Evolutionary conservation across 2,113 vertebrate genomes (phyloP), one percentile per base, ranked within the genome.

Genomic region (Podocnemis expansa): DNA sequence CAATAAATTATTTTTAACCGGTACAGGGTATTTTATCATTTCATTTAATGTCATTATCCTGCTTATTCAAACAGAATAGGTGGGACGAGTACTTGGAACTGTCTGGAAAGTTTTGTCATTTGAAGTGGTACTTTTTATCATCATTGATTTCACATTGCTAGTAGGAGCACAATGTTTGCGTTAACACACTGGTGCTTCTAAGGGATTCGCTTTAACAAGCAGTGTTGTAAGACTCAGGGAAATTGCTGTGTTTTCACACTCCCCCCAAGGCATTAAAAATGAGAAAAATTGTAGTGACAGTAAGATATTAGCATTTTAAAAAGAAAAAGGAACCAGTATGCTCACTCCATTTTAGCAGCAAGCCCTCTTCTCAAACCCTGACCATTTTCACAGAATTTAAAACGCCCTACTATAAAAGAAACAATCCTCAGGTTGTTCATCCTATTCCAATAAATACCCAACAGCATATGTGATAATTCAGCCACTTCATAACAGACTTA

Each of bases 91-190:
- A 91, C 49, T 73, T 82, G 19, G 78, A 94, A 88, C 2, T 21
- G 29, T n/a, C 45, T 63, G 45, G 45, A 56, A 93, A 45, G 12
- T 22, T 73, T 12, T 47, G 41, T 3, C 5, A 51, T 84, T 80
- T 78, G 25, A 84, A 88, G 12, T 76, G 34, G 14, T 86, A 73
- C 17, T 22, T 91, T 94, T 92, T 73, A 58, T 87, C 51, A 27
- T 51, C 84, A 89, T 7, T 88, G 82, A 87, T 70, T 82, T 80
- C 41, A 60, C 3, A 13, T 60, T 89, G 45, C 41, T 91, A 80
- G 38, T 45, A 38, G 58, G 10, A 92, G 67, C 55, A 29, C 31
- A 80, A 0, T 45, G 45, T 55, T n/a, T 70, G 63, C 76, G 84
- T 45, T 78, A 55, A 89, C 51, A 4, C 12, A 47, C 6, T 45